phyloP scores from a whole-genome alignment of 2,888 invertebrate genomes.

The Brenthis hecate region DNA sequence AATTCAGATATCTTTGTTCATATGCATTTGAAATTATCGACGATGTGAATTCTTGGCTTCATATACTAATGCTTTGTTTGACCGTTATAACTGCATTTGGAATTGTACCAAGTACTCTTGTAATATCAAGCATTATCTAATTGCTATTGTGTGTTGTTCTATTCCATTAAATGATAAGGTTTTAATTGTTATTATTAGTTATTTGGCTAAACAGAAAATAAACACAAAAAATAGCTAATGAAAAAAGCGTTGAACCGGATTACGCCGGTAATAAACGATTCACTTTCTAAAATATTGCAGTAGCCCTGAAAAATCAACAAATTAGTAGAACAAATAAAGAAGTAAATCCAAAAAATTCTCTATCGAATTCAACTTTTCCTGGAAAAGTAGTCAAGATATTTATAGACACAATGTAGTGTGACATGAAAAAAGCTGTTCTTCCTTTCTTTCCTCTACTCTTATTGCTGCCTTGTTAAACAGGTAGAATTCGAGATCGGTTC shows the following conservation, averaged over 20 bases:
- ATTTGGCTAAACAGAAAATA: too few relatives aligned
- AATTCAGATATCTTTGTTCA: background rate
- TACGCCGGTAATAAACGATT: slow-evolving; percentile 69
- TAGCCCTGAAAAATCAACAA: slow-evolving; percentile 70
- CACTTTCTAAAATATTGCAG: slow-evolving; percentile 65
- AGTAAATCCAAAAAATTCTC: slow-evolving; percentile 47
- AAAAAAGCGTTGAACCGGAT: slow-evolving; percentile 54
- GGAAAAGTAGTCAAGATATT: too few relatives aligned
- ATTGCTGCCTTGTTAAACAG: slow-evolving; percentile 57
- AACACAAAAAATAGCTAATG: too few relatives aligned
- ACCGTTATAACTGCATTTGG: slow-evolving; percentile 29
- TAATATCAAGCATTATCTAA: slow-evolving; percentile 22
- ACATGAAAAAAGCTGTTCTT: slow-evolving; percentile 58
- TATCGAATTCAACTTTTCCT: slow-evolving; percentile 25
- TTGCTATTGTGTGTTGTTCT: slow-evolving; percentile 3
- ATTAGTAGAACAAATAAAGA: slow-evolving; percentile 67
- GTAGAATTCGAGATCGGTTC: slow-evolving; percentile 74
- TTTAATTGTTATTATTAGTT: background rate
- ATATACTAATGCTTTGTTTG: slow-evolving; percentile 15
- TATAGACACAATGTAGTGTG: too few relatives aligned
- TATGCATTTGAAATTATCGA: slow-evolving; percentile 3
- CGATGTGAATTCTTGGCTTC: slow-evolving; percentile 24
- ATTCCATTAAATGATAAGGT: background rate
- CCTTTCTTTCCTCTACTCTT: slow-evolving; percentile 78
- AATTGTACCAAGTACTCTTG: slow-evolving; percentile 27